Evolutionary conservation across 2,888 invertebrate species (phyloP).

Genomic region (Ashinkailepas kermadecensis): DNA sequence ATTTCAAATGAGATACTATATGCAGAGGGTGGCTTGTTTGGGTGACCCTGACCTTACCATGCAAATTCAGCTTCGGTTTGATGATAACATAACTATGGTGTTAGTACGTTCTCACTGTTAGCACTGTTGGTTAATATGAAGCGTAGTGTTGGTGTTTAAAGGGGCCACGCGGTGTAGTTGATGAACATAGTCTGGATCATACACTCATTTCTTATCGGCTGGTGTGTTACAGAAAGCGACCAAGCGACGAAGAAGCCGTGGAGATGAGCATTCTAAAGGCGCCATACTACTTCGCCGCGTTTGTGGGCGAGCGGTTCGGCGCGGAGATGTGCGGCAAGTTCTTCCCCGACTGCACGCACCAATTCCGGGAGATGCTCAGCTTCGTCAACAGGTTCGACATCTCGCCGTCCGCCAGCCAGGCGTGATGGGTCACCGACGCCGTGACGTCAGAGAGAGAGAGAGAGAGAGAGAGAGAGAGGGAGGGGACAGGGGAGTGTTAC

Average conservation of each 20-base stretch:
- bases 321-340: background rate
- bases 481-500: too few relatives aligned
- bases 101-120: too few relatives aligned
- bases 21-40: too few relatives aligned
- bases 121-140: too few relatives aligned
- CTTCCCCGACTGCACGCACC: conserved; percentile 24
- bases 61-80: too few relatives aligned
- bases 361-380: background rate
- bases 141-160: too few relatives aligned
- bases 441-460: too few relatives aligned
- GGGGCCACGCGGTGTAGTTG: background rate
- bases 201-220: too few relatives aligned
- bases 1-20: too few relatives aligned
- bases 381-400: conserved; percentile 22
- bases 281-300: conserved; percentile 20
- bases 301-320: conserved; percentile 5
- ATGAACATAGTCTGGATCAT: background rate
- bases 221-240: background rate
- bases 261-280: conserved; percentile 23
- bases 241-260: background rate
- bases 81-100: too few relatives aligned
- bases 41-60: too few relatives aligned
- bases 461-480: too few relatives aligned
- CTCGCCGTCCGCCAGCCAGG: background rate
- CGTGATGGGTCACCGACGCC: background rate